Conservation (phyloP, 2,113 vertebrate species). For the Periophthalmus modestus region DNA sequence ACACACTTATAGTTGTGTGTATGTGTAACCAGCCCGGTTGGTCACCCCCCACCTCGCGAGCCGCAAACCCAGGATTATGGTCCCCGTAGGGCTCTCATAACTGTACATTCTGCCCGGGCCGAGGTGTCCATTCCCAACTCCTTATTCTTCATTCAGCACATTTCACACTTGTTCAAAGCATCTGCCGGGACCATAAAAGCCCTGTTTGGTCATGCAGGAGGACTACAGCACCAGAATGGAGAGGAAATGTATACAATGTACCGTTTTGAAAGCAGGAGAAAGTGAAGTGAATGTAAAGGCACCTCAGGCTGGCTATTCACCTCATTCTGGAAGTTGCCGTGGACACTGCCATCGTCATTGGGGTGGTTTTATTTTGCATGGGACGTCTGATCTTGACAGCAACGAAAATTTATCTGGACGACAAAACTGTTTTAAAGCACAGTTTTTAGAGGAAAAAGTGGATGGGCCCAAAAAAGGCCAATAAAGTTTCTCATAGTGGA, state of each 20-base stretch:
- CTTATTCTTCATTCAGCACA: constrained; percentile 30
- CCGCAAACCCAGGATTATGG: constrained; percentile 17
- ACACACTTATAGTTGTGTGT: constrained; percentile 10
- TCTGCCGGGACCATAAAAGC: constrained; percentile 23
- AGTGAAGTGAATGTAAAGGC: constrained; percentile 29
- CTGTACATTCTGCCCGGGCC: constrained; percentile 9
- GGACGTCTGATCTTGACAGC: too few species aligned
- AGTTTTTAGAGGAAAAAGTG: too few species aligned
- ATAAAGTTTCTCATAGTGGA: not conserved
- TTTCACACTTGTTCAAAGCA: constrained; percentile 47
- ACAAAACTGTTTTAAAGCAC: too few species aligned
- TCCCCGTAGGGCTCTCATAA: constrained; percentile 1
- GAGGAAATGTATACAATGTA: constrained; percentile 22
- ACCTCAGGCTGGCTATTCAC: not conserved
- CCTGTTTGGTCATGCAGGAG: constrained; percentile 35
- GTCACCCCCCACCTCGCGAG: constrained; percentile 18
- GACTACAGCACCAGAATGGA: constrained; percentile 21
- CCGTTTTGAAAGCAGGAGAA: constrained; percentile 18
- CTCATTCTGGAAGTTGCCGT: too few species aligned
- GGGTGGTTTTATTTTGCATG: too few species aligned
- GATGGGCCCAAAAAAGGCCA: too few species aligned
- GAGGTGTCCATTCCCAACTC: constrained; percentile 20
- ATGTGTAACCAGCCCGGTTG: constrained; percentile 10
- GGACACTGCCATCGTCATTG: too few species aligned
- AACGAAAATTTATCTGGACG: too few species aligned